Evolutionary conservation across 2,888 invertebrate species (phyloP), one percentile per base, ranked within the genome.

Genomic region (Himalopsyche tibetana): DNA sequence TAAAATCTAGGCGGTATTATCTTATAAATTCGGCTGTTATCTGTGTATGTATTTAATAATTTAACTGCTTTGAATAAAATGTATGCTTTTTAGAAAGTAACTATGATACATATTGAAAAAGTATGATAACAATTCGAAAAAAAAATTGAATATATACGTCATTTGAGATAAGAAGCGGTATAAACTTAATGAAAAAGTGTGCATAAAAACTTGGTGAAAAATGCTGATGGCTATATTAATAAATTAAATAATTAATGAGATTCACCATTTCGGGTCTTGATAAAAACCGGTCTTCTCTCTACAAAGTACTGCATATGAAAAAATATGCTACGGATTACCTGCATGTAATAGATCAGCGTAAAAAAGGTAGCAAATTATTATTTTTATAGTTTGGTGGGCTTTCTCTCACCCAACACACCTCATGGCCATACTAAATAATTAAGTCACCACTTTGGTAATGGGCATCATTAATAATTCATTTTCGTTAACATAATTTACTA

Each of bases 331-430:
- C 19, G 28, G 19, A 63, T 63, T 63, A 63, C 63, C 63, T 63
- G 63, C 28, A 28, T 63, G 63, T 19, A 19, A 63, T 63, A 63
- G 63, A 63, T 63, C n/a, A 11, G 63, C 5, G 28, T 63, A 63
- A 63, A 63, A 45, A 63, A 63, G 12, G 19, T 19, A 63, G 63
- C 63, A 63, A 63, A 63, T 63, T 63, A 63, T 28, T 63, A 63
- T 63, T 51, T 15, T 51, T 51, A 51, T 63, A 63, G 63, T 63
- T 63, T 63, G 63, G 19, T 19, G 8, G 63, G 63, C 63, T 63
- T 63, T 63, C 63, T 63, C 63, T 63, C 63, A 63, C 19, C 63
- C 11, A 63, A n/a, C 8, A 63, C 11, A 63, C 63, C 3, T 63
- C 63, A 63, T 28, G 63, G 63, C 63, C 19, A 63, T 19, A 19